These are phyloP conservation scores for Magallana angulata DNA, from an alignment of 1,140 invertebrate genomes.

Conservation along the genomic window DNA sequence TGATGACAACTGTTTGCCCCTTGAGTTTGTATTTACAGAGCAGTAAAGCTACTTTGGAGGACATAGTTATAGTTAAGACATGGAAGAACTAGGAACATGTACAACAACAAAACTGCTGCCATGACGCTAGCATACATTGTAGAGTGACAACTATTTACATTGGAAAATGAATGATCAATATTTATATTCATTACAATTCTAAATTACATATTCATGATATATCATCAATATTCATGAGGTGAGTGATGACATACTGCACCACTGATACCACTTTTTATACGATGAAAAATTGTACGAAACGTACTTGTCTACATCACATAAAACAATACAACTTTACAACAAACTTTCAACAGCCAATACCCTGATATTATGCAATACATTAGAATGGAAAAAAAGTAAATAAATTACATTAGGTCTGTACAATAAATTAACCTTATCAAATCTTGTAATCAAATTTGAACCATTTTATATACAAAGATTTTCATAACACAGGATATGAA, in stretches of 20 bases:
- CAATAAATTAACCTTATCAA: background rate
- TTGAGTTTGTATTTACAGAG: background rate
- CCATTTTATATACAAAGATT: too few relatives aligned
- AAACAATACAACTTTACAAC: background rate
- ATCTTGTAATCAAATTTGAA: background rate
- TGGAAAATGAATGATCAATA: background rate
- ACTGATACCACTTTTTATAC: background rate
- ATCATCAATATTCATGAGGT: background rate
- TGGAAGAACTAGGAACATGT: background rate
- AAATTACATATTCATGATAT: background rate
- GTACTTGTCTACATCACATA: slow-evolving; percentile 2
- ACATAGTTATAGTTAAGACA: background rate
- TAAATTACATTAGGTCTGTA: background rate
- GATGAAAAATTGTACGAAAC: background rate
- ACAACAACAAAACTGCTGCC: slow-evolving; percentile 15
- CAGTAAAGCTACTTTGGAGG: slow-evolving; percentile 13
- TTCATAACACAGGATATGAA: too few relatives aligned
- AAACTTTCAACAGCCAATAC: slow-evolving; percentile 23
- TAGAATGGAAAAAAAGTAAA: background rate
- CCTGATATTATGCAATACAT: slow-evolving; percentile 16
- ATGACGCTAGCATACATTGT: slow-evolving; percentile 11
- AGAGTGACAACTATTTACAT: background rate
- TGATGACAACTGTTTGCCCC: background rate
- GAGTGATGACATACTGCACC: slow-evolving; percentile 1
- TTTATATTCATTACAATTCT: too few relatives aligned